Conservation (phyloP, 2,113 vertebrate genomes). For the Taurulus bubalis region DNA sequence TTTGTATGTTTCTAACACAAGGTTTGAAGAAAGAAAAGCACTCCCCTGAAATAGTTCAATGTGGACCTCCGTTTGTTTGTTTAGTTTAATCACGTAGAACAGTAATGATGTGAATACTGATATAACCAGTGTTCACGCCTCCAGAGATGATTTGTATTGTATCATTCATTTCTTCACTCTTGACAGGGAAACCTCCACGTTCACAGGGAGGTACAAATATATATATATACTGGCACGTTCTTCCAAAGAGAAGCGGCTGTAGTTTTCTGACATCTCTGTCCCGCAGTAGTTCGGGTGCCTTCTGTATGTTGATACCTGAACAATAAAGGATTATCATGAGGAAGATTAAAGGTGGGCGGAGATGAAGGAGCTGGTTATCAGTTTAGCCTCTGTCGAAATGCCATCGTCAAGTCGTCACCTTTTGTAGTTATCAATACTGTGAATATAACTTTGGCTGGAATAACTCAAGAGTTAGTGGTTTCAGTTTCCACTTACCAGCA, state of each 20-base stretch:
- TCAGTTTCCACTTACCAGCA: background rate
- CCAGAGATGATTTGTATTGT: slow-evolving; percentile 5
- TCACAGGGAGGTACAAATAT: background rate
- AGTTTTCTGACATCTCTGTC: background rate
- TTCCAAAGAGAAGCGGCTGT: background rate
- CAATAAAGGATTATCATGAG: background rate
- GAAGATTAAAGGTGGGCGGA: background rate
- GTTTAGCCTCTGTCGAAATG: slow-evolving; percentile 1
- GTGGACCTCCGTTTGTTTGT: slow-evolving; percentile 14
- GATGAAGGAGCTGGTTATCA: background rate
- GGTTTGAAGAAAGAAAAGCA: slow-evolving; percentile 3
- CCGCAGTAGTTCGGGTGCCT: background rate
- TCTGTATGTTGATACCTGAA: background rate
- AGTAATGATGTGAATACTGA: slow-evolving; percentile 26
- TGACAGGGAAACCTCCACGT: background rate
- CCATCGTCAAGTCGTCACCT: background rate
- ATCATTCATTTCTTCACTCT: slow-evolving; percentile 1
- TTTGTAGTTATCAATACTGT: slow-evolving; percentile 9
- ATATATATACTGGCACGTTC: background rate
- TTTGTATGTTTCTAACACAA: slow-evolving; percentile 61
- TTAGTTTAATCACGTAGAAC: slow-evolving; percentile 63
- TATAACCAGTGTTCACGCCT: slow-evolving; percentile 20
- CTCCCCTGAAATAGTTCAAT: slow-evolving; percentile 27
- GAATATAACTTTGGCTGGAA: slow-evolving; percentile 3
- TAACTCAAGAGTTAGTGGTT: background rate